phyloP scores from a whole-genome alignment of 1,140 invertebrate species.

The Drosophila baimaii region DNA sequence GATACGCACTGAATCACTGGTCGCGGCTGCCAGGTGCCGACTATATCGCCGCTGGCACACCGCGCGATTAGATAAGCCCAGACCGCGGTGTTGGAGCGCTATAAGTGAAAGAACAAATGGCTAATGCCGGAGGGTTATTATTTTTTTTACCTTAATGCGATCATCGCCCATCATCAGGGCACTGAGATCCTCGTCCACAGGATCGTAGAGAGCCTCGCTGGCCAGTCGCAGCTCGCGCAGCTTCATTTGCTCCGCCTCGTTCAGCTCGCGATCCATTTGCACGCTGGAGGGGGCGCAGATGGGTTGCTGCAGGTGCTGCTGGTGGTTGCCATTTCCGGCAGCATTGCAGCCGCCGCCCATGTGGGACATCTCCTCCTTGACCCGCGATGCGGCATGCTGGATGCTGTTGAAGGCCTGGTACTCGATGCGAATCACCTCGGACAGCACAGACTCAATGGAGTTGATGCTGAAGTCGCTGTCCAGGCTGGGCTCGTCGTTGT shows the following conservation, averaged over 20 bases:
- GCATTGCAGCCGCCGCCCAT: slow-evolving; percentile 21
- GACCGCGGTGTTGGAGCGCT: slow-evolving; percentile 33
- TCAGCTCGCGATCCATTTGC: slow-evolving; percentile 88
- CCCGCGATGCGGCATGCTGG: slow-evolving; percentile 71
- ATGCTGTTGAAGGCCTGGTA: slow-evolving; percentile 86
- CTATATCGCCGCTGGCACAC: slow-evolving; percentile 50
- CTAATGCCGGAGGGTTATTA: slow-evolving; percentile 16
- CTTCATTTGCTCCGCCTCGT: slow-evolving; percentile 92
- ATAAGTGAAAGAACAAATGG: slow-evolving; percentile 35
- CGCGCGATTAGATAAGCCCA: slow-evolving; percentile 70
- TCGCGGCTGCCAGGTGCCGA: slow-evolving; percentile 56
- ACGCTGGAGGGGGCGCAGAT: slow-evolving; percentile 65
- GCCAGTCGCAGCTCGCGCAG: slow-evolving; percentile 93
- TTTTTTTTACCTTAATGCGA: slow-evolving; percentile 86
- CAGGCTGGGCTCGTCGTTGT: slow-evolving; percentile 60
- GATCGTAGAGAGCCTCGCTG: slow-evolving; percentile 92
- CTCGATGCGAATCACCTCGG: slow-evolving; percentile 92
- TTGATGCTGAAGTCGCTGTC: slow-evolving; percentile 83
- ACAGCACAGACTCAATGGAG: slow-evolving; percentile 92
- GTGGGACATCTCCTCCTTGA: slow-evolving; percentile 72
- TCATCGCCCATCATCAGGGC: slow-evolving; percentile 87
- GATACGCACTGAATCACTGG: no score
- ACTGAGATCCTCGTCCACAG: slow-evolving; percentile 92
- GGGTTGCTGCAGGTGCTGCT: slow-evolving; percentile 60
- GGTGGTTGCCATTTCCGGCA: slow-evolving; percentile 28